Base-by-base conservation (phyloP, 2,888 invertebrate genomes). In the Aporophyla nigra region DNA sequence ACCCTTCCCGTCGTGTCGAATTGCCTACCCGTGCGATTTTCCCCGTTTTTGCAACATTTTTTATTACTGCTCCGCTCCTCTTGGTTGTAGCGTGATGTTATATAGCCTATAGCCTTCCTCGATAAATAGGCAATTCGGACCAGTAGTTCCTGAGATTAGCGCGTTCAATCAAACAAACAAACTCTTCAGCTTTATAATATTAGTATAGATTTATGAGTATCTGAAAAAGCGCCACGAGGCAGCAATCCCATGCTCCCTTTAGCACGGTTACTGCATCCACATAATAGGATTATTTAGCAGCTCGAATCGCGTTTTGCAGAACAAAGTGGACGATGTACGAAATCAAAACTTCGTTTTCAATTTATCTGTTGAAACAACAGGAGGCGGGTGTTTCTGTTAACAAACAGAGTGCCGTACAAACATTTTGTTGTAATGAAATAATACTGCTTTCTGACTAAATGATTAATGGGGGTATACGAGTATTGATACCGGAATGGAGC, bases 311-410 rank as follows among this genome's bases (percentile, higher is more conserved):
- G 40, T 49, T 70, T 43, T 2, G 7, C 16, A 24, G 24, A 51
- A 43, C 76, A 71, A 59, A 80, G 24, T 16, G 33, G 16, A 6
- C 51, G 58, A 33, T 49, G 24, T 33, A 33, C 33, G 21, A 76
- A 80, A 71, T 80, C 27, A 24, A 53, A 80, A 80, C 5, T 12
- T 58, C 51, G 21, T 80, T 80, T 80, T 14, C n/a, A 79, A 79
- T 76, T 79, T 76, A 51, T 59, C 12, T 1, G 5, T 43, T 79
- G 43, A 5, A 53, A 27, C 19, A 79, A 59, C n/a, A 19, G 19
- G 24, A 53, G 27, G n/a, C 5, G 1, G 6, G 16, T 24, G 12
- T n/a, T 78, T 74, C n/a, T 78, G 54, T 68, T 19, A 78, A 78
- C n/a, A 27, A 78, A 6, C 16, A n/a, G 49, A 16, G 6, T 21